Conservation (phyloP, 2,888 invertebrate species). For the Lepidonotus clava region DNA sequence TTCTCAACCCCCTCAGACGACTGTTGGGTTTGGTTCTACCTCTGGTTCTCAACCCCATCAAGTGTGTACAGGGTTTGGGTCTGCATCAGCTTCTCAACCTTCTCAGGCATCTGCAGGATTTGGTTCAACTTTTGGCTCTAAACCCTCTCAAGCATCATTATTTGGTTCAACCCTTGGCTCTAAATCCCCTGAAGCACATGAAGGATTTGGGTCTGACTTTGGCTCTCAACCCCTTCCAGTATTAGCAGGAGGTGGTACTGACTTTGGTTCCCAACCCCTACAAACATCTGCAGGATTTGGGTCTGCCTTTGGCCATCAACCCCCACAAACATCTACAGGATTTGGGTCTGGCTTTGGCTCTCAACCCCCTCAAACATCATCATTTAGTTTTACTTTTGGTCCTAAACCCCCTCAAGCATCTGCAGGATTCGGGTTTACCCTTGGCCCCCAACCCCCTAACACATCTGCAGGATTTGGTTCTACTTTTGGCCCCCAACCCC, state of each 20-base stretch:
- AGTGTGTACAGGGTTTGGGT: background rate
- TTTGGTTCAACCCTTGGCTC: background rate
- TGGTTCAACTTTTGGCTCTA: background rate
- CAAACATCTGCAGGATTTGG: background rate
- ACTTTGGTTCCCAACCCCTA: background rate
- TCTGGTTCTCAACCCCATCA: background rate
- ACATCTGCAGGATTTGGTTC: background rate
- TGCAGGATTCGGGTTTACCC: background rate
- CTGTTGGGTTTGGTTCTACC: background rate
- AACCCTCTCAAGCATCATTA: background rate
- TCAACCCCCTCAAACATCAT: no score
- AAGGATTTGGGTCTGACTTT: background rate
- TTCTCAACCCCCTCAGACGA: background rate
- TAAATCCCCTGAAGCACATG: background rate
- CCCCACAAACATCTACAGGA: background rate
- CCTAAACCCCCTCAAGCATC: no score
- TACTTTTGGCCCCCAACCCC: background rate
- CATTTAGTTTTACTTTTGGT: no score
- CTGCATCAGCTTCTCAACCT: background rate
- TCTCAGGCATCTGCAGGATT: background rate
- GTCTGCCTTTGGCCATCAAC: background rate
- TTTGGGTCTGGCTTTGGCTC: slow-evolving; percentile 1
- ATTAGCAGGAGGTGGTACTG: no score
- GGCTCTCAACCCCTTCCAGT: background rate
- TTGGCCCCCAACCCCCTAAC: background rate